Evolutionary conservation across 2,888 invertebrate genomes (phyloP).

Genomic region (Operophtera brumata): DNA sequence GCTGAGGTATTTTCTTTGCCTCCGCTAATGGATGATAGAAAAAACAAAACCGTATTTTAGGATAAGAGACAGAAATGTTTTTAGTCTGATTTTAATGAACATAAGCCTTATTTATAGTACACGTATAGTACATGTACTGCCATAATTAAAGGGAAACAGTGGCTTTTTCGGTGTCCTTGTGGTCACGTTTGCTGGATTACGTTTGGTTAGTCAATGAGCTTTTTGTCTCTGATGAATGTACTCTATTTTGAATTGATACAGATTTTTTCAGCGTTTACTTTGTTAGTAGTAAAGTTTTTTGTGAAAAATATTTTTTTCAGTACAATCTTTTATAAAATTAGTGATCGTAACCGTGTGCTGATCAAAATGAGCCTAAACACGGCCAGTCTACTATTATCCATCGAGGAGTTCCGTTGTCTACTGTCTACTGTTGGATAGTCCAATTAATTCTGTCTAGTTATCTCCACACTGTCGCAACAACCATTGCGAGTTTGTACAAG

Average conservation of each 20-base stretch:
- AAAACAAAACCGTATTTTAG: slow-evolving; percentile 50
- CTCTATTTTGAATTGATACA: background rate
- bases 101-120: slow-evolving; percentile 13
- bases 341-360: too few species aligned
- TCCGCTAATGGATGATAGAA: slow-evolving; percentile 55
- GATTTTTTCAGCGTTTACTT: background rate
- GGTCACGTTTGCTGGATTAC: slow-evolving; percentile 34
- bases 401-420: too few species aligned
- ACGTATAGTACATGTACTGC: slow-evolving; percentile 13
- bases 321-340: too few species aligned
- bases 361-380: too few species aligned
- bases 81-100: slow-evolving; percentile 49
- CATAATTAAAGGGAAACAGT: slow-evolving; percentile 15
- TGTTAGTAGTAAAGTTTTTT: background rate
- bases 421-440: too few species aligned
- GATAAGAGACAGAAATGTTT: slow-evolving; percentile 42
- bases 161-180: slow-evolving; percentile 15
- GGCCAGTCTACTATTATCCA: too few species aligned
- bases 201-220: slow-evolving; percentile 20
- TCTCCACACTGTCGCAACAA: too few species aligned
- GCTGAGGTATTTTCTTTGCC: slow-evolving; percentile 49
- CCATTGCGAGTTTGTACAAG: background rate
- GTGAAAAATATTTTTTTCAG: too few species aligned
- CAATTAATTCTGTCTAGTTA: too few species aligned
- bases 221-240: background rate